These are phyloP conservation scores for Arctopsyche grandis DNA, from an alignment of 1,140 invertebrate species.

Conservation along the genomic window DNA sequence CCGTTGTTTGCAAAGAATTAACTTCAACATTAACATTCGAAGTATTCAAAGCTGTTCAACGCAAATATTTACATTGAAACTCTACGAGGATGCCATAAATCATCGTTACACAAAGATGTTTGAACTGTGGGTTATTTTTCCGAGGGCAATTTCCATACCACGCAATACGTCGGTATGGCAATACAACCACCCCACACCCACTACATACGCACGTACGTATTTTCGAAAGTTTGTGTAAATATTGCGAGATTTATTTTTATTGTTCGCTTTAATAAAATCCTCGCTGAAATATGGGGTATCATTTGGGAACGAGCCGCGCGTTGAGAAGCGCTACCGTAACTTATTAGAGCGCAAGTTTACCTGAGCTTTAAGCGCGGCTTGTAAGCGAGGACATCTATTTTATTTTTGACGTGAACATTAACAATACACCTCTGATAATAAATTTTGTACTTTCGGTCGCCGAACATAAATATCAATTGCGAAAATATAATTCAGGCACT, in stretches of 20 bases:
- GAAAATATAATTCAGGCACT: background rate
- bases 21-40: slow-evolving; percentile 20
- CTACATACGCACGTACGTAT: too few relatives aligned
- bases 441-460: slow-evolving; percentile 9
- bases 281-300: background rate
- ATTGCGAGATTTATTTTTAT: background rate
- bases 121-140: background rate
- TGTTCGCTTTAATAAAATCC: background rate
- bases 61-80: slow-evolving; percentile 18
- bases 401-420: slow-evolving; percentile 25
- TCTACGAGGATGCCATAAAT: slow-evolving; percentile 15
- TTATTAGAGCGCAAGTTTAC: slow-evolving; percentile 16
- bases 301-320: background rate
- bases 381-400: slow-evolving; percentile 24
- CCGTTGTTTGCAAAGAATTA: slow-evolving; percentile 16
- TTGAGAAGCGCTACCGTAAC: background rate
- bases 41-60: slow-evolving; percentile 20
- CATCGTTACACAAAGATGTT: slow-evolving; percentile 6
- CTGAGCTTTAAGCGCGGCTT: background rate
- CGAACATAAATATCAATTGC: background rate
- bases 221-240: background rate
- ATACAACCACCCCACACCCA: background rate
- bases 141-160: too few relatives aligned
- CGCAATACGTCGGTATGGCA: background rate
- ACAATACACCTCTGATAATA: slow-evolving; percentile 7